These are phyloP conservation scores for Pteronura brasiliensis DNA, from an alignment of 2,113 vertebrate species.

Conservation along the genomic window DNA sequence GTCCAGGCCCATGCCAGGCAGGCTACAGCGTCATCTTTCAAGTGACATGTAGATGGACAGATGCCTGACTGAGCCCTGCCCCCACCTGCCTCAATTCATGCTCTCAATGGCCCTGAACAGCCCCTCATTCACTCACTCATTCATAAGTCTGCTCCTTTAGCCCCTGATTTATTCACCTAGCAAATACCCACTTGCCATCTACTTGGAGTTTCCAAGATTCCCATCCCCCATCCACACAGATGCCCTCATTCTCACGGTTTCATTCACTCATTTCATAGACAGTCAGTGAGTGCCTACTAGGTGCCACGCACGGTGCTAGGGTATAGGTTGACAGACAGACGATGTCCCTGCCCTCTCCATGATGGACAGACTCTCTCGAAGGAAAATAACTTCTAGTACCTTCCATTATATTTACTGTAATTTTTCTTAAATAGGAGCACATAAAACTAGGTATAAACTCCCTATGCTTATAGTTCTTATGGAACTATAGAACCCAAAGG, in stretches of 20 bases:
- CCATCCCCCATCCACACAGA: background rate
- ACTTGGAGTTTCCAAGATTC: background rate
- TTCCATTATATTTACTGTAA: background rate
- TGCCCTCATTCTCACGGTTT: accelerated
- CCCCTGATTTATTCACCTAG: background rate
- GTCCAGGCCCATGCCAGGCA: background rate
- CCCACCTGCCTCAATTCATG: background rate
- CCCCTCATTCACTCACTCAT: background rate
- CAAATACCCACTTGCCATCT: background rate
- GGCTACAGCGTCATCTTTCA: background rate
- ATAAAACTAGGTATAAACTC: background rate
- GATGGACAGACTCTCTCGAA: background rate
- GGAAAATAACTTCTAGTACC: background rate
- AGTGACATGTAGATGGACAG: too few relatives aligned
- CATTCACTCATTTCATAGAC: background rate
- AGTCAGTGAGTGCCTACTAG: background rate
- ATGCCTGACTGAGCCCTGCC: background rate
- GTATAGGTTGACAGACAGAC: background rate
- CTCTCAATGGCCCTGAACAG: background rate
- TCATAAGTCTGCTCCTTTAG: background rate
- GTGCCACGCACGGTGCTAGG: too few relatives aligned
- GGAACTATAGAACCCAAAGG: background rate
- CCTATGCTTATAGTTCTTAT: background rate
- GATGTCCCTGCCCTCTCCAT: background rate
- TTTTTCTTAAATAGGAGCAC: background rate